Evolutionary conservation across 2,888 invertebrate genomes (phyloP).

Genomic region (Druceiella hillmani): DNA sequence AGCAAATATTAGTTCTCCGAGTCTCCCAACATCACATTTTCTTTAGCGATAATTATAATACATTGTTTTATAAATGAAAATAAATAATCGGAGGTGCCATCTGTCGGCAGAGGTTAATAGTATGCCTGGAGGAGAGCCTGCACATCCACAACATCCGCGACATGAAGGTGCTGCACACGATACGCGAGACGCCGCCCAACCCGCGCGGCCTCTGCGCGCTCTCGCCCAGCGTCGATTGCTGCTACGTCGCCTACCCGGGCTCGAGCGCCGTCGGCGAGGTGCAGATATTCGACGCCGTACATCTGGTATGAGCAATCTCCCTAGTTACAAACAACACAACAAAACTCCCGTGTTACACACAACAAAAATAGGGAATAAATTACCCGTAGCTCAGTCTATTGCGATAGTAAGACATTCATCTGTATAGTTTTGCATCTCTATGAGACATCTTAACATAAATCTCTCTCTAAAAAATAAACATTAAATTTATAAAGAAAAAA

Average conservation of each 20-base stretch:
- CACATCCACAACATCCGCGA: conserved; percentile 98
- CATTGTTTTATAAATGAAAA: not conserved
- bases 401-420: too few relatives aligned
- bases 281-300: conserved; percentile 90
- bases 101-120: conserved; percentile 86
- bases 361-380: too few relatives aligned
- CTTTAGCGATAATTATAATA: not conserved
- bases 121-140: conserved; percentile 94
- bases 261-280: conserved; percentile 91
- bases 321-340: too few relatives aligned
- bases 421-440: too few relatives aligned
- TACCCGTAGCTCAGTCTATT: too few relatives aligned
- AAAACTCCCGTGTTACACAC: too few relatives aligned
- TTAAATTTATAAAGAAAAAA: too few relatives aligned
- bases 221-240: conserved; percentile 83
- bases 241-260: conserved; percentile 95
- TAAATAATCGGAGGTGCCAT: conserved; percentile 15
- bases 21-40: too few relatives aligned
- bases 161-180: conserved; percentile 97
- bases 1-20: too few relatives aligned
- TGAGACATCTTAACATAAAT: too few relatives aligned
- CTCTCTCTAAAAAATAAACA: too few relatives aligned
- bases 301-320: conserved; percentile 79
- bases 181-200: conserved; percentile 96
- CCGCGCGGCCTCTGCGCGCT: conserved; percentile 88